phyloP scores from a whole-genome alignment of 2,888 invertebrate genomes.

The Ormyrus labotus region DNA sequence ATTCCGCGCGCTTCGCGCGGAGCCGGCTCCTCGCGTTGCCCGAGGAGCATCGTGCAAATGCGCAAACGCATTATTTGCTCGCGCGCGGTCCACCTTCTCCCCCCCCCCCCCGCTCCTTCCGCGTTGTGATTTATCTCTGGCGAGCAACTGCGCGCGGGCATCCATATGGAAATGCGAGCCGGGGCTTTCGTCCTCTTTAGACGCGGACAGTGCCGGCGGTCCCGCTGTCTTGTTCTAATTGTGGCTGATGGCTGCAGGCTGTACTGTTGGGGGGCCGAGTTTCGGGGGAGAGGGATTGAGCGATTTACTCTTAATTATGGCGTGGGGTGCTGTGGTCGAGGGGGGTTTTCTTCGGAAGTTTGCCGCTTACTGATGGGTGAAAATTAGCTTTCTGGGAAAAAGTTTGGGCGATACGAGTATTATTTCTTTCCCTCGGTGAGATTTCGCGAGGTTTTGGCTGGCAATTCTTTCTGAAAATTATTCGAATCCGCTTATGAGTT shows the following conservation, averaged over 20 bases:
- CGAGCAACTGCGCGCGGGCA: conserved; percentile 48
- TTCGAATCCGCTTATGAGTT: too few relatives aligned
- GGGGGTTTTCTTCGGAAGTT: not conserved
- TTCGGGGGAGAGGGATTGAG: not conserved
- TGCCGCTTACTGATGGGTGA: not conserved
- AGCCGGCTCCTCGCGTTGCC: conserved; percentile 51
- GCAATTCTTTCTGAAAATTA: too few relatives aligned
- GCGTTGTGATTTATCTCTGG: conserved; percentile 56
- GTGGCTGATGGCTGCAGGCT: not conserved
- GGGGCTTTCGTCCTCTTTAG: not conserved
- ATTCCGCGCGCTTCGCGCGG: too few relatives aligned
- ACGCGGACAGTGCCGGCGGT: too few relatives aligned
- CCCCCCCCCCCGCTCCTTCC: too few relatives aligned
- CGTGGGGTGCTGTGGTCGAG: not conserved
- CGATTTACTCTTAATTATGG: conserved; percentile 40
- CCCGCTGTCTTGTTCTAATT: conserved; percentile 18
- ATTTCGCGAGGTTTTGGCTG: too few relatives aligned
- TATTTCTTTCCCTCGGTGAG: too few relatives aligned
- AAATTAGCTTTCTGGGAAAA: too few relatives aligned
- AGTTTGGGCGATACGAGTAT: too few relatives aligned
- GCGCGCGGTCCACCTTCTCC: conserved; percentile 36
- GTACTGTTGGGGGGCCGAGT: not conserved
- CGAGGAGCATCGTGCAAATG: conserved; percentile 64
- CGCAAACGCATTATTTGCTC: conserved; percentile 68
- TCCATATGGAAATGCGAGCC: conserved; percentile 63